Evolutionary conservation across 2,113 vertebrate genomes (phyloP).

Genomic region (Trogon surrucura): DNA sequence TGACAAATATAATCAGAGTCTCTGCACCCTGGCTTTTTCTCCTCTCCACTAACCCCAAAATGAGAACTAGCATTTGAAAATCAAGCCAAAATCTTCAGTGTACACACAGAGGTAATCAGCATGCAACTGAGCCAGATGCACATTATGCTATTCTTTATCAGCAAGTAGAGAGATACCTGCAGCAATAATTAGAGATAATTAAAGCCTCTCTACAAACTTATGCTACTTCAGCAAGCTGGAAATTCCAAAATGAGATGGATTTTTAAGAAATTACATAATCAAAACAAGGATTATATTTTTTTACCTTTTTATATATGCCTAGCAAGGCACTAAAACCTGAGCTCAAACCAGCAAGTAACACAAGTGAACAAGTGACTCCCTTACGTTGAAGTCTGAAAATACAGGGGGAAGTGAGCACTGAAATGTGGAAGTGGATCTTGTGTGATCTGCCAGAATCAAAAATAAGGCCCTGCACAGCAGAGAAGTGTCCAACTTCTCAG

Average conservation of each 20-base stretch:
- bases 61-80: neutral
- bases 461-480: neutral
- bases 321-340: neutral
- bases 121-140: neutral
- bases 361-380: neutral
- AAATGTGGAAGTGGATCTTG: conserved; percentile 14
- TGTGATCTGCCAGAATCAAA: neutral
- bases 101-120: conserved; percentile 2
- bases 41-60: neutral
- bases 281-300: neutral
- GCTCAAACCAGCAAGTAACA: neutral
- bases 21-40: neutral
- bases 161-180: conserved; percentile 40
- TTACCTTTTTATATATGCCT: neutral
- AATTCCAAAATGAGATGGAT: conserved; percentile 19
- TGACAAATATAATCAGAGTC: neutral
- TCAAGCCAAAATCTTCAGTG: conserved; percentile 5
- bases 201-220: neutral
- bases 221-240: conserved; percentile 20
- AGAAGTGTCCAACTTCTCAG: conserved; percentile 49
- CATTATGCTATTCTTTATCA: conserved; percentile 40
- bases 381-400: neutral
- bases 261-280: conserved; percentile 4
- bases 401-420: neutral
- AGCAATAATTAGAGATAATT: conserved; percentile 23